A percentile compares a stretch with the other conserved stretches of the same genome.
These are phyloP conservation scores for Hapalemur alaotrensis DNA, from an alignment of 2,797 vertebrate genomes.

Conservation along the genomic window DNA sequence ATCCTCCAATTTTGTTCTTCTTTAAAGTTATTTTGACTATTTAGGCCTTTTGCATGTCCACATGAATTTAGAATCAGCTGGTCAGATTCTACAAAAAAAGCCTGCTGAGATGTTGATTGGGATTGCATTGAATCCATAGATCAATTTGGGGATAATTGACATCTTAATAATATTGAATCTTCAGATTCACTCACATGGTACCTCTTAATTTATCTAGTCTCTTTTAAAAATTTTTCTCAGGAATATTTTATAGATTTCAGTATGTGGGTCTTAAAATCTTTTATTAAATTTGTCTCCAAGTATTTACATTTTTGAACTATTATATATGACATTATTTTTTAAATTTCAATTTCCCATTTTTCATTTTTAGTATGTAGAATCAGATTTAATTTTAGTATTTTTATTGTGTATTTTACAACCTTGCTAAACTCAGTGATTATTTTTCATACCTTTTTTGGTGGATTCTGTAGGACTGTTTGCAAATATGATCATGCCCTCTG, in stretches of 20 bases:
- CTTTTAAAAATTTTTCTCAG: not conserved
- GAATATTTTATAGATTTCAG: not conserved
- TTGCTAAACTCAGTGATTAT: not conserved
- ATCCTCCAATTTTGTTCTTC: not conserved
- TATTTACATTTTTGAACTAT: not conserved
- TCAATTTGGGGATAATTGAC: not conserved
- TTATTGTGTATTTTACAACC: not conserved
- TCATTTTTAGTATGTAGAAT: not conserved
- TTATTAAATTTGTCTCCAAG: not conserved
- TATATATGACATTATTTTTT: not conserved
- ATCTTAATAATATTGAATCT: not conserved
- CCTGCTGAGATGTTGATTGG: not conserved
- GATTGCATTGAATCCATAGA: not conserved
- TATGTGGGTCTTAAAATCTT: not conserved
- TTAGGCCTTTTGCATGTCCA: not conserved
- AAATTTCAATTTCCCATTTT: not conserved
- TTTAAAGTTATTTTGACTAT: not conserved
- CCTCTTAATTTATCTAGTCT: not conserved
- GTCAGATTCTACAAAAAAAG: not conserved
- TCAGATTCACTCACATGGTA: not conserved
- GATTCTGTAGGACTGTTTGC: not conserved
- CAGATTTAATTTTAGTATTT: not conserved
- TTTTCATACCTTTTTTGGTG: not conserved
- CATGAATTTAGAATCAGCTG: not conserved
- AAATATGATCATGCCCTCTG: not conserved